Conservation (phyloP, 2,797 vertebrate species). For the Molothrus ater region DNA sequence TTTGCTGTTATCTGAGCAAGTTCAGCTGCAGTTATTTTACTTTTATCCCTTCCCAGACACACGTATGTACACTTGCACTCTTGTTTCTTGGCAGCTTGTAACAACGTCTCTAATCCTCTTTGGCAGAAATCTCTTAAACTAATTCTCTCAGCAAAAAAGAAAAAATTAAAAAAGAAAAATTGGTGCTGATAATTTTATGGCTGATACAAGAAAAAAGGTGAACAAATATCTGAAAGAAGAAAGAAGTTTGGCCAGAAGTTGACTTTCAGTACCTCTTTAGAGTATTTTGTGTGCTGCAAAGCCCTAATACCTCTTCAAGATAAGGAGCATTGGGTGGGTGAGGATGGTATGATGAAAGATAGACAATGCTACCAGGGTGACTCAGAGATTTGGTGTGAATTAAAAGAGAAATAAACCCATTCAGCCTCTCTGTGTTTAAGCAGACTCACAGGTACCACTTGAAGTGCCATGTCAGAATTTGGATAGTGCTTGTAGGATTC, state of each 20-base stretch:
- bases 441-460: not conserved
- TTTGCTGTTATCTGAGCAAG: slow-evolving; percentile 26
- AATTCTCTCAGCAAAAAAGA: not conserved
- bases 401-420: not conserved
- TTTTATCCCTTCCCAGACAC: slow-evolving; percentile 5
- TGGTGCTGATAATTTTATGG: not conserved
- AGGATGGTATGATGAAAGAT: not conserved
- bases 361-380: not conserved
- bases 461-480: not conserved
- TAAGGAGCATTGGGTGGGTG: not conserved
- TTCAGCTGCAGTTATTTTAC: slow-evolving; percentile 31
- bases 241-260: not conserved
- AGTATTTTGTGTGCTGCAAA: not conserved
- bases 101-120: not conserved
- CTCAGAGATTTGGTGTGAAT: not conserved
- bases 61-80: not conserved
- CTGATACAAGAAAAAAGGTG: not conserved
- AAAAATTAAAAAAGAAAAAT: too few species aligned
- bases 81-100: slow-evolving; percentile 26
- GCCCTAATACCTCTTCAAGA: not conserved
- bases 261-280: not conserved
- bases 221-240: not conserved
- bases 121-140: slow-evolving; percentile 5
- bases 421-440: not conserved
- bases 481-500: not conserved